Conservation (phyloP, 2,797 vertebrate genomes). For the Scarus forsteni region DNA sequence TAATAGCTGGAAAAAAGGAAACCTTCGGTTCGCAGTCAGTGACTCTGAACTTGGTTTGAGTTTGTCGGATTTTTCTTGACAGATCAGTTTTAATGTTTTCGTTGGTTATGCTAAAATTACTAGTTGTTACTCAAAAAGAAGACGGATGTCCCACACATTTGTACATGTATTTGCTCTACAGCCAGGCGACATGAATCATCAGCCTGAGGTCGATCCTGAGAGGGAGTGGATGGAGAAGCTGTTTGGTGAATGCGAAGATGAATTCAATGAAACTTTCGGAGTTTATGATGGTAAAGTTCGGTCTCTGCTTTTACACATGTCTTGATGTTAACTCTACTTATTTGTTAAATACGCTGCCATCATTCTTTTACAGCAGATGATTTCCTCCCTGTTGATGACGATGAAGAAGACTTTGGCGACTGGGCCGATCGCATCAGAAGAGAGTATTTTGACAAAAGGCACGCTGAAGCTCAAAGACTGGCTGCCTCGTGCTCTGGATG, state of each 20-base stretch:
- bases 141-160: constrained; percentile 1
- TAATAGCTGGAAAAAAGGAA: too few species aligned
- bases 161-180: constrained; percentile 17
- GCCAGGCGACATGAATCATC: constrained; percentile 27
- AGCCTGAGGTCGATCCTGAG: constrained; percentile 65
- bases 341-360: constrained; percentile 3
- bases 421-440: constrained; percentile 86
- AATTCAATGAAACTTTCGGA: constrained; percentile 86
- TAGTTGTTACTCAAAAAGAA: too few species aligned
- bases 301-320: not conserved
- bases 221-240: constrained; percentile 86
- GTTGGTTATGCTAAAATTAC: too few species aligned
- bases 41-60: too few species aligned
- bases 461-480: constrained; percentile 71
- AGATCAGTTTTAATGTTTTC: too few species aligned
- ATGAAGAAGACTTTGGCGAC: constrained; percentile 82
- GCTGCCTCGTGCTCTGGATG: constrained; percentile 37
- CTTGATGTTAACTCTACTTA: not conserved
- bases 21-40: too few species aligned
- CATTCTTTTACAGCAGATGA: constrained; percentile 78
- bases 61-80: too few species aligned
- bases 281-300: constrained; percentile 83
- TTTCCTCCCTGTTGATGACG: constrained; percentile 75
- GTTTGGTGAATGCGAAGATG: constrained; percentile 87
- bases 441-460: constrained; percentile 85